Conservation (phyloP, 2,888 invertebrate genomes). For the Mythimna pallens region DNA sequence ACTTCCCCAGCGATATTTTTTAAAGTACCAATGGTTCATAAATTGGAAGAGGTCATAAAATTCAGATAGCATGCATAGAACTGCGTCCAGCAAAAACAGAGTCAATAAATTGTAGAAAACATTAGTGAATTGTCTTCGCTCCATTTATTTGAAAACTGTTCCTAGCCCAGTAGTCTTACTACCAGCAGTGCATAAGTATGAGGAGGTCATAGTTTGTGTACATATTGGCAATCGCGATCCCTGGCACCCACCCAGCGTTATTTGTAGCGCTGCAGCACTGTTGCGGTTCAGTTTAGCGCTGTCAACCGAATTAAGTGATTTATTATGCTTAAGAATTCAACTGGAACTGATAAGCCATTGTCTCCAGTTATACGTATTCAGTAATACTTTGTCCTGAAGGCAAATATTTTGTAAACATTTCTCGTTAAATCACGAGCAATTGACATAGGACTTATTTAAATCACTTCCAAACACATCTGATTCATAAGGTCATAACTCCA, state of each 20-base stretch:
- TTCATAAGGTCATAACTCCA: slow-evolving; percentile 19
- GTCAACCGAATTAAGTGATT: slow-evolving; percentile 52
- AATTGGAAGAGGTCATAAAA: slow-evolving; percentile 44
- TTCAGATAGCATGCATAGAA: slow-evolving; percentile 22
- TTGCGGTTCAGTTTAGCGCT: slow-evolving; percentile 44
- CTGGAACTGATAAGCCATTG: slow-evolving; percentile 33
- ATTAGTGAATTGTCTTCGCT: slow-evolving; percentile 45
- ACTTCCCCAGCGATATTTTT: not conserved
- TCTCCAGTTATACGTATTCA: slow-evolving; percentile 10
- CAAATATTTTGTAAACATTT: not conserved
- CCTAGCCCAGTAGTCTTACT: slow-evolving; percentile 21
- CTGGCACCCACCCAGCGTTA: slow-evolving; percentile 59
- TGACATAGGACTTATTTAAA: slow-evolving; percentile 12
- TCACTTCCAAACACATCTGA: slow-evolving; percentile 4
- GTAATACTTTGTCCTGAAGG: not conserved
- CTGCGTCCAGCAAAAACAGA: slow-evolving; percentile 33
- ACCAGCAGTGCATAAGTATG: slow-evolving; percentile 46
- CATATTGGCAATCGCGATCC: slow-evolving; percentile 54
- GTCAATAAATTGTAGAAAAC: slow-evolving; percentile 49
- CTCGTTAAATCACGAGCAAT: not conserved
- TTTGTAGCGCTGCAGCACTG: slow-evolving; percentile 53
- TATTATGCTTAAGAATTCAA: slow-evolving; percentile 39
- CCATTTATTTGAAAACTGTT: slow-evolving; percentile 50
- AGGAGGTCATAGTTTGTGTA: slow-evolving; percentile 48
- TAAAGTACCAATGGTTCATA: slow-evolving; percentile 34